phyloP scores from a whole-genome alignment of 2,797 vertebrate species.

The Ambastaia sidthimunki region DNA sequence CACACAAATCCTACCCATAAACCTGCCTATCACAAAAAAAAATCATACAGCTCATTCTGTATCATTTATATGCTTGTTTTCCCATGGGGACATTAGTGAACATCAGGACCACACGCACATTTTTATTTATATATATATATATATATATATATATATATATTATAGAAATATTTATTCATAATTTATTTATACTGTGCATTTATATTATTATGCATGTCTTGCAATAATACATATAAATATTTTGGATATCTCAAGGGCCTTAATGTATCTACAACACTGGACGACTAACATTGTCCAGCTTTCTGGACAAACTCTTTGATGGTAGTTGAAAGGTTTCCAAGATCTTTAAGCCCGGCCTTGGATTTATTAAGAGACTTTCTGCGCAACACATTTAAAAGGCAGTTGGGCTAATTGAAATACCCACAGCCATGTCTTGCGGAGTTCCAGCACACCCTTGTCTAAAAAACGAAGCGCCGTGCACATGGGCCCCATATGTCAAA shows the following conservation, averaged over 20 bases:
- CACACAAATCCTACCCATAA: no score
- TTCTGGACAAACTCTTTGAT: slow-evolving; percentile 44
- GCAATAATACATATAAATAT: background rate
- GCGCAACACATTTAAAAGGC: slow-evolving; percentile 61
- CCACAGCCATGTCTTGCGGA: slow-evolving; percentile 79
- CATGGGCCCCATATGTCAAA: slow-evolving; percentile 84
- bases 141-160: background rate
- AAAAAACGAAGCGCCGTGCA: slow-evolving; percentile 66
- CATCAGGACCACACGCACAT: no score
- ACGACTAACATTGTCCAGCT: slow-evolving; percentile 20
- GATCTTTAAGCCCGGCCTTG: slow-evolving; percentile 18
- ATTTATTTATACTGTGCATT: background rate
- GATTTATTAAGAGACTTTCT: slow-evolving; percentile 49
- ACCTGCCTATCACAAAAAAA: no score
- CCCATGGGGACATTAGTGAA: no score
- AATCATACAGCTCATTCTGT: no score
- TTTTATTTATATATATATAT: background rate
- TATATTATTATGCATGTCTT: no score
- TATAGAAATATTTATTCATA: background rate
- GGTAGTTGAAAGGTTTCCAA: slow-evolving; percentile 19
- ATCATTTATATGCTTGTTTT: no score
- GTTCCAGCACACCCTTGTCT: slow-evolving; percentile 45
- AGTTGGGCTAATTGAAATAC: slow-evolving; percentile 81
- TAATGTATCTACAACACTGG: background rate
- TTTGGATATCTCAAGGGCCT: background rate